phyloP scores from a whole-genome alignment of 2,113 vertebrate genomes.

The Microtus pennsylvanicus region DNA sequence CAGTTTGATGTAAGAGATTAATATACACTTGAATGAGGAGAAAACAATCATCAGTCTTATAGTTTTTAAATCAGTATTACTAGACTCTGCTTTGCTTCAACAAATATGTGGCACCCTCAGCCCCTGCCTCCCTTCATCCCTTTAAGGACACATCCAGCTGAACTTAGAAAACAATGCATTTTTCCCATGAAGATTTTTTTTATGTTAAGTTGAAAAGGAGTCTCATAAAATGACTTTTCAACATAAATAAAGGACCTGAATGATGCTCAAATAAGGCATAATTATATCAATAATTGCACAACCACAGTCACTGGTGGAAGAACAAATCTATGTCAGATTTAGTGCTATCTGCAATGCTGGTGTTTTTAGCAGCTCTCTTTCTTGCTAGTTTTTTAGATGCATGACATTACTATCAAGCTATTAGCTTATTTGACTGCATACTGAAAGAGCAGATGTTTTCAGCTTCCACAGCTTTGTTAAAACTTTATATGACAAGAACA shows the following conservation, averaged over 20 bases:
- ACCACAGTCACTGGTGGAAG: neutral
- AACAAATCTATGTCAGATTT: neutral
- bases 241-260: neutral
- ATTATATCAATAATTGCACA: neutral
- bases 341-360: neutral
- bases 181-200: neutral
- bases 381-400: neutral
- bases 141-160: neutral
- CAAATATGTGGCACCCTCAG: neutral
- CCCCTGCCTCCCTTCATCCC: neutral
- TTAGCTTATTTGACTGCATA: neutral
- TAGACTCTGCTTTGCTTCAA: neutral
- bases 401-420: neutral
- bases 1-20: constrained; percentile 7
- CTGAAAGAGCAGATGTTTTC: constrained; percentile 61
- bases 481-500: constrained; percentile 63
- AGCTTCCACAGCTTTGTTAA: constrained; percentile 52
- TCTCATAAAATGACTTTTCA: neutral
- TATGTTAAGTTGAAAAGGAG: neutral
- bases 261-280: neutral
- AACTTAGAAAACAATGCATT: constrained; percentile 9
- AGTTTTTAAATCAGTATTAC: neutral
- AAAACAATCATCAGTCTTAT: neutral
- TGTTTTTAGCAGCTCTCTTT: neutral
- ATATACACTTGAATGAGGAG: neutral